phyloP scores from a whole-genome alignment of 35 echinoderm and acorn worm genomes.

The Chiridota heheva region DNA sequence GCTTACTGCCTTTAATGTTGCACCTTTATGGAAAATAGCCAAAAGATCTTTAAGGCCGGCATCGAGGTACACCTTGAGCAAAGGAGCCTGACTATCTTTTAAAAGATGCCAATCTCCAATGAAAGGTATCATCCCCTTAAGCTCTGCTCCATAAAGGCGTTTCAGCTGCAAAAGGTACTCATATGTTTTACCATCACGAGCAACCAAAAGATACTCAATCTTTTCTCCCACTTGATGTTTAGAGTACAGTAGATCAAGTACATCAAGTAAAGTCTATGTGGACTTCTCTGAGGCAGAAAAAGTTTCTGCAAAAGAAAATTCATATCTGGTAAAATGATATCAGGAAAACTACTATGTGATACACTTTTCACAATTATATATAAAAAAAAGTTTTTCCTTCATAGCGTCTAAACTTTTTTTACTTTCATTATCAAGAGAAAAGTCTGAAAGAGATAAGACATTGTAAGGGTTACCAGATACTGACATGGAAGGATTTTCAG shows the following conservation, averaged over 20 bases:
- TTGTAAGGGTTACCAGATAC: neutral
- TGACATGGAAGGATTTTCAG: too few relatives aligned
- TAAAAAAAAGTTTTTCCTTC: too few relatives aligned
- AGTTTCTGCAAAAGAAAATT: neutral
- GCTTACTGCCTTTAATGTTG: constrained; percentile 15
- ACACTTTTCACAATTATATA: too few relatives aligned
- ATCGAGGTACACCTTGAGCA: constrained; percentile 41
- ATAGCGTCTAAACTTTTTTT: too few relatives aligned
- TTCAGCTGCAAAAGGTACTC: constrained; percentile 20
- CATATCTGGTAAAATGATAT: too few relatives aligned
- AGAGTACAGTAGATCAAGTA: constrained; percentile 15
- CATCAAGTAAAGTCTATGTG: constrained; percentile 14
- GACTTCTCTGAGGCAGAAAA: too few relatives aligned
- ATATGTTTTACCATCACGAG: constrained; percentile 52
- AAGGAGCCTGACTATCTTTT: constrained; percentile 28
- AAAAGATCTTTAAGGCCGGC: neutral
- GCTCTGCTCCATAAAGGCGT: constrained; percentile 28
- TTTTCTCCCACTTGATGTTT: constrained; percentile 22
- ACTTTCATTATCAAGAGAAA: too few relatives aligned
- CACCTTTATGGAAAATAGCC: constrained; percentile 39
- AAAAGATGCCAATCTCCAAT: constrained; percentile 49
- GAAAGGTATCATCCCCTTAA: constrained; percentile 41
- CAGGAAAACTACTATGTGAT: too few relatives aligned
- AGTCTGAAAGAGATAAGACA: too few relatives aligned
- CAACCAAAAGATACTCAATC: constrained; percentile 37